Base-by-base conservation (phyloP, 2,888 invertebrate genomes). In the Punctoribates punctum region DNA sequence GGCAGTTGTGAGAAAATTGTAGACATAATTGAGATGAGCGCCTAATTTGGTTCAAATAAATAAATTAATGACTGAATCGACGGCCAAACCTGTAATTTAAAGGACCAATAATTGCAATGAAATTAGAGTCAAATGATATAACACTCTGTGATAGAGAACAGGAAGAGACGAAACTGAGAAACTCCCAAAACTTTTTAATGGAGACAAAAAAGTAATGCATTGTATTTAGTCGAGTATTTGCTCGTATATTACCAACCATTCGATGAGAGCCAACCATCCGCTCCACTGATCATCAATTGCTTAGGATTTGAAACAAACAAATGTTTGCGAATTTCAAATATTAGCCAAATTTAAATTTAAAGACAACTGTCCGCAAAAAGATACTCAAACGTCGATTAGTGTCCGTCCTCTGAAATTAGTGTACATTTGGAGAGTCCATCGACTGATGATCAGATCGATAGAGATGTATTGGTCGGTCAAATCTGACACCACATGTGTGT, bases 401-500 rank as follows among this genome's bases (percentile, higher is more conserved):
- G n/a, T n/a, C n/a, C n/a, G n/a, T n/a, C n/a, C n/a, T n/a, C n/a
- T 65, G 4, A 65, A 65, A 65, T 65, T 65, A 65, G n/a, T 65
- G 34, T 6, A 25, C 57, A 54, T 54, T 62, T 25, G 65, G 13
- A 34, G 34, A 29, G 57, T 23, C 17, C 9, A 11, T 17, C 23
- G 34, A n/a, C 17, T n/a, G 27, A 29, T 65, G 65, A 34, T 29
- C 4, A n/a, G 5, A 27, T 65, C 65, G 17, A 65, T 65, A 65
- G 65, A 65, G 65, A 65, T 65, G 65, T 65, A 29, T 65, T 34
- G 65, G 34, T 65, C 65, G 57, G 57, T 57, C 57, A 57, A 62
- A 65, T 65, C 27, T 65, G 65, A 65, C 65, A 62, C 60, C 60
- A 65, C 65, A 65, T 65, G 65, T 65, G 65, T 65, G 65, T 65